Evolutionary conservation across 2,113 vertebrate genomes (phyloP).

Genomic region (Chamaetylas fuelleborni): DNA sequence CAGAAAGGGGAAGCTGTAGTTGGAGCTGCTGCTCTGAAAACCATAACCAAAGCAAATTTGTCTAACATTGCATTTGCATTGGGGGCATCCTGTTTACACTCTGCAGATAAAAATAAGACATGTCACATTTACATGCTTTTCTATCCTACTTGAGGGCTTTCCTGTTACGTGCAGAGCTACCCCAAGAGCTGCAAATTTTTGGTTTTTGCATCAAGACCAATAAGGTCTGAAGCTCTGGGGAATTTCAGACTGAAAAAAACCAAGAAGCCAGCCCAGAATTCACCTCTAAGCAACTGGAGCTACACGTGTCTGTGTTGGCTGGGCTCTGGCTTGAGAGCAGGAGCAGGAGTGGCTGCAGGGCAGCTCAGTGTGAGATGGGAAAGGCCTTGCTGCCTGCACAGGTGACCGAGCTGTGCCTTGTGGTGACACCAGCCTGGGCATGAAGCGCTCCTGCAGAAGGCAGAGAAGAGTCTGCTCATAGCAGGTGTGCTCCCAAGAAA

Average conservation of each 20-base stretch:
- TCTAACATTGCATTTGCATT: neutral
- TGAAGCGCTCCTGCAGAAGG: neutral
- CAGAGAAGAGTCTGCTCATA: neutral
- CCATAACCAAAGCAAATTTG: neutral
- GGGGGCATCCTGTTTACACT: neutral
- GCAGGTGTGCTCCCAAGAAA: neutral
- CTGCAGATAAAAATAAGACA: neutral
- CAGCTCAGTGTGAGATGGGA: accelerated
- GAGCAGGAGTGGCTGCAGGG: neutral
- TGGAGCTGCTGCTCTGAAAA: neutral
- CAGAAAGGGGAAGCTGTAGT: neutral
- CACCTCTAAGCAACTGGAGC: neutral
- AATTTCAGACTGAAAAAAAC: neutral
- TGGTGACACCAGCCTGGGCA: neutral
- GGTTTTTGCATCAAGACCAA: neutral
- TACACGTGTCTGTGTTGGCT: neutral
- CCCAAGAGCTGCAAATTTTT: neutral
- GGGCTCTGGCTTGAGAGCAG: neutral
- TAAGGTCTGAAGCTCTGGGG: neutral
- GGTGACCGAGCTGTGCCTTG: neutral
- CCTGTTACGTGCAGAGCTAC: neutral
- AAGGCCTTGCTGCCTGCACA: neutral
- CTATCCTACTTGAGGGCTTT: neutral
- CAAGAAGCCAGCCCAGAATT: neutral
- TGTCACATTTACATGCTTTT: neutral